Evolutionary conservation across 1,140 invertebrate species (phyloP), one percentile per base, ranked within the genome.

Genomic region (Cydia strobilella): DNA sequence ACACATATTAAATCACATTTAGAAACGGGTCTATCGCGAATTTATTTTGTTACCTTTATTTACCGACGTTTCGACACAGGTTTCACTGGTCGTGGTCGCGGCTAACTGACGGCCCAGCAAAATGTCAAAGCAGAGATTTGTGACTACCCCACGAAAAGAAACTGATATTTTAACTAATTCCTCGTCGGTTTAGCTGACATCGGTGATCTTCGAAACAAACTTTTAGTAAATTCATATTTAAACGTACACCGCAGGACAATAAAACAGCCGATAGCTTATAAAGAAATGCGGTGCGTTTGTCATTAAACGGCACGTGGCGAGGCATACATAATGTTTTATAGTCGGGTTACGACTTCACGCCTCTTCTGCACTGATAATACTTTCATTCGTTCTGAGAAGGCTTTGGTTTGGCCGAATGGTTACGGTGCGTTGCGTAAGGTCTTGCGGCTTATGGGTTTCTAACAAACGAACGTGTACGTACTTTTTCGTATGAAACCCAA

Each of bases 291-390:
- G 48, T 51, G 25, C 65, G 87, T 88, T 83, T 85, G 89, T 90
- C 89, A 90, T 90, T 89, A 79, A 84, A 81, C 74, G 89, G 88
- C 90, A 89, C 90, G 90, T 92, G 90, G 90, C 72, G 81, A 79
- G 81, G 90, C 91, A 92, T 92, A 92, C 79, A 87, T 92, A 92
- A 92, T 92, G 84, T 89, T 92, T 92, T 90, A 91, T 90, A 89
- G 90, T 90, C 88, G 76, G 80, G 85, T 91, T 88, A 92, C 81
- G 87, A 86, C 89, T 91, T 92, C 86, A 91, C 90, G 90, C 82
- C 81, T 88, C 87, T 85, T 82, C 85, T 86, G 83, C 73, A 85
- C 85, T 90, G 88, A 90, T 89, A 89, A 86, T 85, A 84, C 84
- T 90, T 87, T 86, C 84, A 86, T 88, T 81, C 77, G 84, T 92